Conservation (phyloP, 64 coral and sea anemone species). For the Montipora cactus region DNA sequence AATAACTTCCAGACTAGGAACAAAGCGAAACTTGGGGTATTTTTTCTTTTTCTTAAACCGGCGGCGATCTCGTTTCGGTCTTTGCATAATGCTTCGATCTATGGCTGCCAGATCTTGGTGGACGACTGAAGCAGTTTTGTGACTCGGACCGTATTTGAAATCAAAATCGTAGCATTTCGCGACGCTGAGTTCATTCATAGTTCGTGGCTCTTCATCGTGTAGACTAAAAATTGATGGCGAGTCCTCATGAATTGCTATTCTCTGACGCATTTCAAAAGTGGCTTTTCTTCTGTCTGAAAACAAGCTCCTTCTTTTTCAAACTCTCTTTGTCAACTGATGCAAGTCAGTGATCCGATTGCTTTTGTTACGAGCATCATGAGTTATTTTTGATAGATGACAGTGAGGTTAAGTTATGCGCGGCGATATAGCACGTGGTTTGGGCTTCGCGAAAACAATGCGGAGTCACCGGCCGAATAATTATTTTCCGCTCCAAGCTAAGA, state of each 20-base stretch:
- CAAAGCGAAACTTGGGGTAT: slow-evolving; percentile 59
- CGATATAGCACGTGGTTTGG: not conserved
- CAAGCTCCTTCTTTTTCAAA: not conserved
- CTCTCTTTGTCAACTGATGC: not conserved
- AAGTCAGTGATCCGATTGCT: not conserved
- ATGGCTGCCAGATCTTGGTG: slow-evolving; percentile 16
- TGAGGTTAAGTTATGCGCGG: not conserved
- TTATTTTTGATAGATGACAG: slow-evolving; percentile 22
- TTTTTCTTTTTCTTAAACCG: slow-evolving; percentile 49
- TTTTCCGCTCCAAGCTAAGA: not conserved
- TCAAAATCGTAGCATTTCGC: slow-evolving; percentile 66
- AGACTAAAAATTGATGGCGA: not conserved
- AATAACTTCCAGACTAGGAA: slow-evolving; percentile 66
- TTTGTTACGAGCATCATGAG: not conserved
- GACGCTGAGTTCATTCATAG: slow-evolving; percentile 42
- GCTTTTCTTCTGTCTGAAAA: not conserved
- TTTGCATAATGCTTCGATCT: slow-evolving; percentile 38
- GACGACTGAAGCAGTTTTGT: slow-evolving; percentile 37
- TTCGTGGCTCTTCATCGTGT: not conserved
- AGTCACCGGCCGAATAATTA: not conserved
- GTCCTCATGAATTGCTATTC: slow-evolving; percentile 9
- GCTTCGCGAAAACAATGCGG: not conserved
- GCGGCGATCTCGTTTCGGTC: slow-evolving; percentile 43
- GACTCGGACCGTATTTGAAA: slow-evolving; percentile 52
- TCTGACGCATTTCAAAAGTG: slow-evolving; percentile 6